Base-by-base conservation (phyloP, 1,140 invertebrate species). In the Mylabris phalerata region DNA sequence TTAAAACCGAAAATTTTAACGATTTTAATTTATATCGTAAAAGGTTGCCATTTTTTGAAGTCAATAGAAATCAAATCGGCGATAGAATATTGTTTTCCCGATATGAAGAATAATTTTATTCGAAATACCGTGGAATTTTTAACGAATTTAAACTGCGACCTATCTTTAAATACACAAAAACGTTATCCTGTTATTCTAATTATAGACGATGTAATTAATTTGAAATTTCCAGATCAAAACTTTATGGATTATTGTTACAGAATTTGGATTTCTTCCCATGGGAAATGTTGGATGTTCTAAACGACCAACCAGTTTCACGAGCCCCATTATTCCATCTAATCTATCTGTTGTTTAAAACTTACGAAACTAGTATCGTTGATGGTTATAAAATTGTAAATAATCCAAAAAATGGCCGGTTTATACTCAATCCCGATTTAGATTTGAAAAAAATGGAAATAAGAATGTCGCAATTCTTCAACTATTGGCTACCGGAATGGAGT, bases 311-410 rank as follows among this genome's bases (percentile, higher is more conserved):
- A 6, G 80, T 89, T 0, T 82, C 82, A 9, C 77, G 90, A 46
- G 81, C 91, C 68, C 86, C 89, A 32, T 91, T 87, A 27, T 69
- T 92, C 4, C 83, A 88, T 60, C 79, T 89, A 63, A 72, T 84
- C 3, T 82, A 85, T 61, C 79, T 79, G 2, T 74, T 89, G 54
- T 86, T 80, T 63, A 82, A 83, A 71, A 73, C 79, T 51, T 79
- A 85, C 63, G 71, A 86, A 72, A 63, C 75, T 57, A 67, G 76
- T 43, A 81, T 85, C 19, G 50, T 76, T 19, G 67, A 84, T 67
- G 80, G 84, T 3, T 84, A 78, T 55, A 82, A 81, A 67, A 60
- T 78, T 25, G 69, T 78, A 13, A 67, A 69, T 59, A 59, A 70
- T 38, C 67, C 50, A 32, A 57, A 75, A 2, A 68, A 74, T 48